phyloP scores from a whole-genome alignment of 2,797 vertebrate genomes.

The Sebastes vulpes region DNA sequence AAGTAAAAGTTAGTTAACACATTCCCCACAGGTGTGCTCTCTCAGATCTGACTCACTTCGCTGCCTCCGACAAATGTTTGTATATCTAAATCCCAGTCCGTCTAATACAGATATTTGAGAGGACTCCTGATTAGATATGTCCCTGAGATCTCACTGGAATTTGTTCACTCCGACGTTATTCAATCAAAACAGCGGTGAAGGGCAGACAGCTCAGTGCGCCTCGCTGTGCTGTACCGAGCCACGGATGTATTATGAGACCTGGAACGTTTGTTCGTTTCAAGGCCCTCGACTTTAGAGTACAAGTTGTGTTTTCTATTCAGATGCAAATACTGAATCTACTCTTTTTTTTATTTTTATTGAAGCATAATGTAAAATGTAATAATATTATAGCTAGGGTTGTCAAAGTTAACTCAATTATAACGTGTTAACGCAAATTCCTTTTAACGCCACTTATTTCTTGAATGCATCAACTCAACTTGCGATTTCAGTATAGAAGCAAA shows the following conservation, averaged over 20 bases:
- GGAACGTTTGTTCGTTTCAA: not conserved
- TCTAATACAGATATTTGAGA: not conserved
- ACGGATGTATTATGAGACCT: not conserved
- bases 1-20: not conserved
- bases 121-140: not conserved
- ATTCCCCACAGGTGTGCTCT: not conserved
- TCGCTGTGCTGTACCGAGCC: not conserved
- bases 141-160: not conserved
- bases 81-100: not conserved
- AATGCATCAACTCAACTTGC: rapidly evolving
- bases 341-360: not conserved
- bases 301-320: not conserved
- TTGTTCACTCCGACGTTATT: not conserved
- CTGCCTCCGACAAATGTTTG: not conserved
- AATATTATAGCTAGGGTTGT: rapidly evolving
- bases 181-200: not conserved
- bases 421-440: rapidly evolving
- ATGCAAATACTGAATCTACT: too few relatives aligned
- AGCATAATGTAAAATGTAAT: not conserved
- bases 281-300: not conserved
- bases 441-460: rapidly evolving
- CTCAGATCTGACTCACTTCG: not conserved
- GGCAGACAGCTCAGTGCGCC: not conserved
- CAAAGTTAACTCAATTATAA: rapidly evolving
- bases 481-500: too few relatives aligned